phyloP scores from a whole-genome alignment of 2,113 vertebrate genomes.

The Reinhardtius hippoglossoides region DNA sequence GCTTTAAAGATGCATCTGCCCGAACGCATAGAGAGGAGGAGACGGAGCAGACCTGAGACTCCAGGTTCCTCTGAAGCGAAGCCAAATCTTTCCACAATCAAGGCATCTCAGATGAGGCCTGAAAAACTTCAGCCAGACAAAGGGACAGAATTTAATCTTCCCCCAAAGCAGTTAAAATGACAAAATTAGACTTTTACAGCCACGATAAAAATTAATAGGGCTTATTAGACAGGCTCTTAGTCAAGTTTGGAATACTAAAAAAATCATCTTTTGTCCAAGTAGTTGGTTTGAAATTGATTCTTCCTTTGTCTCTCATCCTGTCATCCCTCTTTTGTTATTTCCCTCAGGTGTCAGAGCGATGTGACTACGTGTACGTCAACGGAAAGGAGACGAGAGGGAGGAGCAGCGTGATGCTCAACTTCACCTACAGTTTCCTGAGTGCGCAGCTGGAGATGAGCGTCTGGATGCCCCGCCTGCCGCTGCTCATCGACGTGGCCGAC shows the following conservation, averaged over 20 bases:
- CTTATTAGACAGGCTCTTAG: background rate
- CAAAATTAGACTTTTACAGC: background rate
- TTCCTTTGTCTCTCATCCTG: background rate
- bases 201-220: background rate
- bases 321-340: background rate
- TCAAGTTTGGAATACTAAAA: background rate
- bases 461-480: conserved; percentile 93
- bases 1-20: conserved; percentile 12
- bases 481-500: conserved; percentile 93
- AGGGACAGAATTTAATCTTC: conserved; percentile 4
- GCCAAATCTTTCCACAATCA: conserved; percentile 11
- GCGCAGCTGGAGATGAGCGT: conserved; percentile 90
- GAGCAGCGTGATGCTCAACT: conserved; percentile 87
- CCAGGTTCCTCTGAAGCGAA: conserved; percentile 19
- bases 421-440: conserved; percentile 92
- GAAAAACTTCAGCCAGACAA: background rate
- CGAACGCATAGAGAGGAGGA: conserved; percentile 1
- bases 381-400: conserved; percentile 94
- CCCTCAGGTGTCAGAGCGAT: conserved; percentile 90
- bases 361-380: conserved; percentile 94
- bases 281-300: background rate
- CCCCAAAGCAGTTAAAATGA: background rate
- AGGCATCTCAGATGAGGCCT: background rate
- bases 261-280: background rate
- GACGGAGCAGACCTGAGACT: conserved; percentile 28